phyloP scores from a whole-genome alignment of 2,113 vertebrate species.

The Puffinus mauretanicus region DNA sequence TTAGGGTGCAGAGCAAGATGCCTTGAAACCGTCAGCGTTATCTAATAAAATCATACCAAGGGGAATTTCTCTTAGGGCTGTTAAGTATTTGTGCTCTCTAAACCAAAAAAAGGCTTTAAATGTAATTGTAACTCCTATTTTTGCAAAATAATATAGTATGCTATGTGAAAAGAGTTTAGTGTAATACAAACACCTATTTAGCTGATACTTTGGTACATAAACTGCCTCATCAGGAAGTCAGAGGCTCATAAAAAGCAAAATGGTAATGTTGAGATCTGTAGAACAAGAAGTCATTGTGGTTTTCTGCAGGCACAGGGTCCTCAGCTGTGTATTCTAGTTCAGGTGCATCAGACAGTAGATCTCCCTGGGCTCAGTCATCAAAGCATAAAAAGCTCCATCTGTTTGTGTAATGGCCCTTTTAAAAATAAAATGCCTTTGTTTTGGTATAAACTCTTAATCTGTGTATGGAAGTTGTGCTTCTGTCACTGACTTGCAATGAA shows the following conservation, averaged over 20 bases:
- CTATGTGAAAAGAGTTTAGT: neutral
- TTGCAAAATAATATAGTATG: neutral
- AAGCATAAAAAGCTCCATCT: neutral
- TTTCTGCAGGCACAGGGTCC: neutral
- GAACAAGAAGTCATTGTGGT: neutral
- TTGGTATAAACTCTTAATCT: neutral
- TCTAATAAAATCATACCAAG: neutral
- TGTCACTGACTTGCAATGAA: neutral
- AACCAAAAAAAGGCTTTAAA: neutral
- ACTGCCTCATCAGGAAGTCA: neutral
- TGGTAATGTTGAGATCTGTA: neutral
- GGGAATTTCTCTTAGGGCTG: neutral
- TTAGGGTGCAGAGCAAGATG: neutral
- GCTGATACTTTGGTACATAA: neutral
- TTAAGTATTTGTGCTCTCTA: neutral
- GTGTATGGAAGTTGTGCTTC: neutral
- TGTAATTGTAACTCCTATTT: neutral
- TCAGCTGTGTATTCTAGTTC: neutral
- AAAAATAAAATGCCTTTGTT: neutral
- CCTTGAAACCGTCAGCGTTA: neutral
- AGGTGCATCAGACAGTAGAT: neutral
- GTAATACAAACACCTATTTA: neutral
- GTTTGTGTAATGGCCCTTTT: neutral
- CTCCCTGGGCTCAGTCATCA: neutral
- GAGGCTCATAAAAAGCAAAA: neutral